Evolutionary conservation across 2,797 vertebrate species (phyloP), one percentile per base, ranked within the genome.

Genomic region (Pipistrellus pygmaeus): DNA sequence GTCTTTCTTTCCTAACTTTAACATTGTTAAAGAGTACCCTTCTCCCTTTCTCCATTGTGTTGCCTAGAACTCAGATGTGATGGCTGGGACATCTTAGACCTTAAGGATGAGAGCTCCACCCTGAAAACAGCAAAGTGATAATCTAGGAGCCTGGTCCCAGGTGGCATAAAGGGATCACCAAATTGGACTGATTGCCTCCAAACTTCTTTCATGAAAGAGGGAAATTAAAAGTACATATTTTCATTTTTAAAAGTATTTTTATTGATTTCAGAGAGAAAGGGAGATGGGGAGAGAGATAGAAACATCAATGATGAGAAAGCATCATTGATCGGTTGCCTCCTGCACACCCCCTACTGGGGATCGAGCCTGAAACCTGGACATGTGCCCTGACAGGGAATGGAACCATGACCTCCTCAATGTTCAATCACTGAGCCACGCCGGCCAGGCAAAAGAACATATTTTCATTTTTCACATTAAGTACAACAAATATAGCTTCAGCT

Each of bases 141-240:
- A 82, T 4, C 51, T 82, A 35, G 53, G 13, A 91, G 1, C 5
- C 53, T 83, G 4, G 25, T 44, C 12, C 18, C 55, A 53, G 18
- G 44, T 20, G 41, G 82, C 21, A 75, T 72, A 32, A 84, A 90
- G 10, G 69, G 82, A 17, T 90, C n/a, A 68, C 55, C 41, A 92
- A 69, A 72, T 23, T 73, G 23, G 14, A 81, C 38, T 55, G 14
- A 15, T 12, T 21, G 8, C 13, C 30, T 83, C 76, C 62, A 91
- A 35, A 80, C 38, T 93, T 92, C 46, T 68, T 81, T 82, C 21
- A 48, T 15, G 3, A 27, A 80, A 85, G 17, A 91, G 20, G 92
- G 8, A 95, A 92, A 85, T 30, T 78, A 3, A 48, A 92, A 71
- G 6, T 57, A 35, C 14, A 23, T 48, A 64, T 48, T 85, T 85